phyloP scores from a whole-genome alignment of 2,888 invertebrate species.

The Rhyacophila evoluta region DNA sequence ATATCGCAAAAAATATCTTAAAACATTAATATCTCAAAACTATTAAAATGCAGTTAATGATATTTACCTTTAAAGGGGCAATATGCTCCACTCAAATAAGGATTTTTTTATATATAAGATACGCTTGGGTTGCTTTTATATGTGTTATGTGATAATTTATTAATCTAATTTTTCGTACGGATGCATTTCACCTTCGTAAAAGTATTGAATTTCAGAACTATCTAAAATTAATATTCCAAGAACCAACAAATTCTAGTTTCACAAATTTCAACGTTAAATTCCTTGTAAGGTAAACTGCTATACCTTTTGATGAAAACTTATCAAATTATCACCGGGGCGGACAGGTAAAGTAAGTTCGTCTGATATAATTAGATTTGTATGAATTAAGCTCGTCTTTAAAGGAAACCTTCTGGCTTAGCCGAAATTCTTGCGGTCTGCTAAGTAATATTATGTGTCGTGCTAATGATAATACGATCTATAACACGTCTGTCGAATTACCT shows the following conservation, averaged over 20 bases:
- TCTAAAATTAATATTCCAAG: background rate
- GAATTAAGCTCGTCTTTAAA: background rate
- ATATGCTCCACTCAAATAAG: no score
- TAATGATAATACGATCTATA: background rate
- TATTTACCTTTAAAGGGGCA: no score
- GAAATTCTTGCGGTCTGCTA: background rate
- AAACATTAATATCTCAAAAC: no score
- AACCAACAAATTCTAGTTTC: background rate
- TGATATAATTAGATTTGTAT: conserved; percentile 25
- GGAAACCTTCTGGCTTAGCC: background rate
- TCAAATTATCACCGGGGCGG: conserved; percentile 36
- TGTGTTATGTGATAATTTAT: no score
- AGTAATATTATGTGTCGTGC: background rate
- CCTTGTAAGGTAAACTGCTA: background rate
- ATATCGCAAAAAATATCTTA: no score
- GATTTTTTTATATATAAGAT: no score
- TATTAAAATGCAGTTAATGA: no score
- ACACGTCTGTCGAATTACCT: background rate
- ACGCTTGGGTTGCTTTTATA: no score
- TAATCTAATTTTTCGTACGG: no score
- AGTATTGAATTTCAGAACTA: no score
- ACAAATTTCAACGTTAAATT: background rate
- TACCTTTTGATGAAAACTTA: conserved; percentile 40
- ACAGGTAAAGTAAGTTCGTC: conserved; percentile 31
- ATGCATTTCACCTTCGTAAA: no score